Evolutionary conservation across 92 coral and sea anemone species (phyloP), one percentile per base, ranked within the genome.

Genomic region (Palythoa grandis): DNA sequence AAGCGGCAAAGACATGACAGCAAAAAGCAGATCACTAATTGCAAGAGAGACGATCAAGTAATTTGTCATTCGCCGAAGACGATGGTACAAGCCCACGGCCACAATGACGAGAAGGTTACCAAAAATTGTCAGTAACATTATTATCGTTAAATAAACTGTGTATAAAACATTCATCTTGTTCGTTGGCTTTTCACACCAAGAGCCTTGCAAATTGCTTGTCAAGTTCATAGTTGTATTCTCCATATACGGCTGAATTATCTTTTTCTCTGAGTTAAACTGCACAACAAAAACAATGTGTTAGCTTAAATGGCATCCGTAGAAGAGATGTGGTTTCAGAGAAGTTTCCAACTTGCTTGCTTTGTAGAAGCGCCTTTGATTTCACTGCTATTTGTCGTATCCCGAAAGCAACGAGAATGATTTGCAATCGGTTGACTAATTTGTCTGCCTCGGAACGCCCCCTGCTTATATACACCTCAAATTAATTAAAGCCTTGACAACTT

Each of bases 41-140:
- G 99, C 99, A 14, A 97, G 87, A 8, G 99, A 97, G 9, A 93
- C 96, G 63, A 95, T 92, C 56, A 97, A 92, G 83, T 89, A 93
- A 84, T 97, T 97, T 35, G 98, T 91, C 75, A 94, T 89, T 71
- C 94, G 91, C 56, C 96, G 96, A 38, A 97, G 88, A 53, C 98
- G 87, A 22, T 86, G 90, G 86, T 87, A 97, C 84, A 91, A 74
- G 74, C 85, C 85, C 52, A 97, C 97, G 13, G 98, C 95, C 22
- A 92, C 92, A 7, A 95, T 92, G 2, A 97, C 99, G 39, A 97
- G 91, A 14, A 86, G 86, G 79, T 97, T 97, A 7, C 99, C 98
- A 78, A 87, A 92, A 69, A 97, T 50, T 12, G 99, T 95, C 52
- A 93, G 86, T 23, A 93, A 17, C 89, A 97, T 85, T 24, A 97